These are phyloP conservation scores for Porites evermanni DNA, from an alignment of 92 coral and sea anemone genomes.

Conservation along the genomic window DNA sequence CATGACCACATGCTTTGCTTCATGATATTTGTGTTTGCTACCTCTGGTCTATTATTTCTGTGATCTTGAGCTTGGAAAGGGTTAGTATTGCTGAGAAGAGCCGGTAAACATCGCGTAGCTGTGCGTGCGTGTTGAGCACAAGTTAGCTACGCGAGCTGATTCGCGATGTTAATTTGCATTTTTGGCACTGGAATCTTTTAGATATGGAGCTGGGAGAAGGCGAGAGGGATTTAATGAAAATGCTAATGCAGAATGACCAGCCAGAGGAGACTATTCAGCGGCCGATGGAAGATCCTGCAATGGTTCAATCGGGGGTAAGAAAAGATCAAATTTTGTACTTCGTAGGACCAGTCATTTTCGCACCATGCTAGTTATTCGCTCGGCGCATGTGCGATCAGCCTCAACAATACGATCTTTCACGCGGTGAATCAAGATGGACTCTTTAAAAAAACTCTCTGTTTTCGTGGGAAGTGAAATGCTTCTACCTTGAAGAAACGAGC, in stretches of 20 bases:
- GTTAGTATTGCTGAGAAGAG: background rate
- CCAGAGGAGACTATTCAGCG: conserved; percentile 40
- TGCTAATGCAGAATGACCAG: conserved; percentile 66
- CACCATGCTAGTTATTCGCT: conserved; percentile 3
- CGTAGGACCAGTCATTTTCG: conserved; percentile 1
- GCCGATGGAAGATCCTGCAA: conserved; percentile 28
- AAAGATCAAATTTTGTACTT: background rate
- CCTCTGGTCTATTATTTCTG: background rate
- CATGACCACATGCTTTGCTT: conserved; percentile 34
- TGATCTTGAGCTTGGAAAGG: conserved; percentile 2
- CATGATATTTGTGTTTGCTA: background rate
- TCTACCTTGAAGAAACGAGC: conserved; percentile 10
- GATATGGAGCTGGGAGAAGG: conserved; percentile 46
- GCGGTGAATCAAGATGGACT: conserved; percentile 17
- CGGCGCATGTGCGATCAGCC: conserved; percentile 40
- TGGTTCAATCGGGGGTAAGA: conserved; percentile 49
- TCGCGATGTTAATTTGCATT: conserved; percentile 34
- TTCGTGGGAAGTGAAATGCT: background rate
- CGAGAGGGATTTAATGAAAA: conserved; percentile 73
- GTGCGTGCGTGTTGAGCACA: conserved; percentile 22
- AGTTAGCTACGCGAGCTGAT: conserved; percentile 7
- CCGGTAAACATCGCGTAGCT: conserved; percentile 17
- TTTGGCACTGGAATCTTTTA: conserved; percentile 38
- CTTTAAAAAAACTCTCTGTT: background rate
- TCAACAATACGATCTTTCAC: conserved; percentile 48